Evolutionary conservation across 2,113 vertebrate species (phyloP).

Genomic region (Phrynosoma platyrhinos): DNA sequence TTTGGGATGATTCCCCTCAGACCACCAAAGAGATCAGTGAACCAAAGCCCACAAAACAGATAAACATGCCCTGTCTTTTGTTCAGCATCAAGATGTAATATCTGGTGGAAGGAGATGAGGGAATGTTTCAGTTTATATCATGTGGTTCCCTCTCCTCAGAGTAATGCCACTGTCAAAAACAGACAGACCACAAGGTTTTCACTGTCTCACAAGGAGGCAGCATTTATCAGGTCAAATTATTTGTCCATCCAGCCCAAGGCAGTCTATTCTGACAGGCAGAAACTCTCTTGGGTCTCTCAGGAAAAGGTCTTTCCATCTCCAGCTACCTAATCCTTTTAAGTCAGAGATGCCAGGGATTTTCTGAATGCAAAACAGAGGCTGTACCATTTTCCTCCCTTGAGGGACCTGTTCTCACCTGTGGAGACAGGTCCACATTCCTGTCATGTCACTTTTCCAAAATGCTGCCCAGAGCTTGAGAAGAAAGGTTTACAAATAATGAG

Average conservation of each 20-base stretch:
- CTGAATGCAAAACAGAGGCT: neutral
- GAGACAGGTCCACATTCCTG: too few species aligned
- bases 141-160: constrained; percentile 1
- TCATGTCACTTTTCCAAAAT: too few species aligned
- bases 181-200: neutral
- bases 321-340: neutral
- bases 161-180: constrained; percentile 9
- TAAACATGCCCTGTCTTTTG: constrained; percentile 62
- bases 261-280: neutral
- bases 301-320: neutral
- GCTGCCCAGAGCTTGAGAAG: too few species aligned
- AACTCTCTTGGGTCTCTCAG: neutral
- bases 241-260: neutral
- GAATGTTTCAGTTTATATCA: neutral
- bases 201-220: neutral
- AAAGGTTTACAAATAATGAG: too few species aligned
- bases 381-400: neutral
- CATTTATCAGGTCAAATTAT: neutral
- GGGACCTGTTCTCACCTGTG: neutral
- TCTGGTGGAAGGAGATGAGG: constrained; percentile 55
- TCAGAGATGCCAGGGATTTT: neutral
- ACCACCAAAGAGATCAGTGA: constrained; percentile 63
- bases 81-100: constrained; percentile 53
- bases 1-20: constrained; percentile 38
- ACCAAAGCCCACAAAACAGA: constrained; percentile 53